These are phyloP conservation scores for Myotis vivesi DNA, from an alignment of 2,797 vertebrate genomes.

Conservation along the genomic window DNA sequence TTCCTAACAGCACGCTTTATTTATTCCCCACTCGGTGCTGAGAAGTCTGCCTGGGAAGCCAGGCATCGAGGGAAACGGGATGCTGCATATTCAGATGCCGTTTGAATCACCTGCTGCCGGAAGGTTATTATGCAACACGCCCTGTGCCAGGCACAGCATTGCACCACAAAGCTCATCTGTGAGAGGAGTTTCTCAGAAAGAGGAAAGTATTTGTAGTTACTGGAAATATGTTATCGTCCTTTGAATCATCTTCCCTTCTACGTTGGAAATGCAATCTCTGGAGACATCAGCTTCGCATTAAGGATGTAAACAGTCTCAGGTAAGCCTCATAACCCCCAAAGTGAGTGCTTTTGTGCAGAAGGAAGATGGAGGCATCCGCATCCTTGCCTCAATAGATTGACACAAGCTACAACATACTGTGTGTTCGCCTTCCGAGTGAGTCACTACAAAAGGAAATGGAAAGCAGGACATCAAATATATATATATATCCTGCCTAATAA, in stretches of 20 bases:
- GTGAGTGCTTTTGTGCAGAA: neutral
- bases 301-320: neutral
- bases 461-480: neutral
- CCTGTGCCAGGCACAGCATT: neutral
- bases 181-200: constrained; percentile 35
- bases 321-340: neutral
- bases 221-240: neutral
- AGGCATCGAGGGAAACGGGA: neutral
- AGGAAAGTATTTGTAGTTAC: constrained; percentile 45
- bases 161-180: constrained; percentile 4
- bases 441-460: neutral
- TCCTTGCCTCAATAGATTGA: neutral
- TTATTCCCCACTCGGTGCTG: constrained; percentile 42
- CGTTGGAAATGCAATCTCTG: neutral
- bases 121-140: constrained; percentile 24
- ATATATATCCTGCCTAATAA: too few relatives aligned
- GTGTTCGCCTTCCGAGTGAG: neutral
- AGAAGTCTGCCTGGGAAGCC: constrained; percentile 30
- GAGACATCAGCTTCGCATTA: neutral
- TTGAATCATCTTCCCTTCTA: neutral
- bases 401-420: neutral
- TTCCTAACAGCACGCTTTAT: constrained; percentile 42
- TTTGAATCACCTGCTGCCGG: constrained; percentile 10
- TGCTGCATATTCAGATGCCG: constrained; percentile 31
- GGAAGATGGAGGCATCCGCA: neutral